These are phyloP conservation scores for Gallirallus australis DNA, from an alignment of 2,797 vertebrate species.

Conservation along the genomic window DNA sequence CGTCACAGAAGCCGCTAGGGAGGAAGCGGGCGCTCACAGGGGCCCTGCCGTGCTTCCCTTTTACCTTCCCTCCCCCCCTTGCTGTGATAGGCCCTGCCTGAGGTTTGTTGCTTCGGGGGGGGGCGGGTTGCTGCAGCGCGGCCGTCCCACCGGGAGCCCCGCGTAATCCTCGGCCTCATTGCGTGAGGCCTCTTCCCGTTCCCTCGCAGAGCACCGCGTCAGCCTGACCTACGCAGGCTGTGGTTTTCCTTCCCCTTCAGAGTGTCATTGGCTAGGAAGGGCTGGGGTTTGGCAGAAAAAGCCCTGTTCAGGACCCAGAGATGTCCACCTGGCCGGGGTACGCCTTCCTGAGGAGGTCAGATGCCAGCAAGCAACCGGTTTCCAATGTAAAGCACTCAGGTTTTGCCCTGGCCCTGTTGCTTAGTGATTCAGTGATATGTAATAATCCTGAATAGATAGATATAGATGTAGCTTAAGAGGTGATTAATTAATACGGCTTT, in stretches of 20 bases:
- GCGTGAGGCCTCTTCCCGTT: neutral
- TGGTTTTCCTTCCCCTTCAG: neutral
- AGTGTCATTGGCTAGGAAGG: neutral
- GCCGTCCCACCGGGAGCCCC: neutral
- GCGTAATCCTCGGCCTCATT: neutral
- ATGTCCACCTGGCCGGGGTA: neutral
- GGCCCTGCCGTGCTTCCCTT: too few species aligned
- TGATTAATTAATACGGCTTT: too few species aligned
- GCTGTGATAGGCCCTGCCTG: too few species aligned
- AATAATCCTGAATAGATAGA: too few species aligned
- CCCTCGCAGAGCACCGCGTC: fast-evolving
- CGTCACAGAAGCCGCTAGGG: too few species aligned
- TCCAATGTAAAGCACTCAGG: neutral
- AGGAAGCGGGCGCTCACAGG: too few species aligned
- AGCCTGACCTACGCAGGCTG: fast-evolving
- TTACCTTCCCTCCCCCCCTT: too few species aligned
- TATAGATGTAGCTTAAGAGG: too few species aligned
- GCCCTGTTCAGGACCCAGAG: fast-evolving
- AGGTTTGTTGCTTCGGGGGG: too few species aligned
- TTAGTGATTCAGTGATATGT: neutral
- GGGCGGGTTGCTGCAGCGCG: neutral
- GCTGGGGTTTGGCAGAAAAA: neutral
- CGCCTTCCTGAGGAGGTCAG: neutral
- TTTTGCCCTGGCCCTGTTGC: neutral
- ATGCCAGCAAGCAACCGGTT: neutral